Evolutionary conservation across 2,113 vertebrate species (phyloP), one percentile per base, ranked within the genome.

Genomic region (Anhinga rufa): DNA sequence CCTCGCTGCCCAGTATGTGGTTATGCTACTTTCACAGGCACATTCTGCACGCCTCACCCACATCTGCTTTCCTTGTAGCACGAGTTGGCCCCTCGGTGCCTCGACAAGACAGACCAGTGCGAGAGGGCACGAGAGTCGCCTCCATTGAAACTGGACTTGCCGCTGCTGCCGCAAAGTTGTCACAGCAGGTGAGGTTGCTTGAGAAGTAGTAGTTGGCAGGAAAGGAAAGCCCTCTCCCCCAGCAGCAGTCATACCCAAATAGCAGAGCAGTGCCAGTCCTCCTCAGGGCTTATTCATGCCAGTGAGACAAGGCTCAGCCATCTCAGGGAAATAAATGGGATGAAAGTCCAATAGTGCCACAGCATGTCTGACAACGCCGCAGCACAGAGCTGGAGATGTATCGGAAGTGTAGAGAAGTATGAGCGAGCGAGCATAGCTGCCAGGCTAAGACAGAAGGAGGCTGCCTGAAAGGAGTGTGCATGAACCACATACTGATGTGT

Each of bases 131-230:
- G 1, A 98, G 99, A 77, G 99, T 99, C 52, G 99, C 99, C n/a
- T 99, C 99, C 94, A 99, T 99, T 64, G 99, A 99, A 95, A 99
- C 99, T 0, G 99, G 99, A 48, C 98, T 99, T 29, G 99, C 99
- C 0, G 99, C 99, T 0, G 99, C 99, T 0, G 99, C 99, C 1
- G 99, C 99, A 14, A 99, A 99, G 93, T 96, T 99, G 32, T 99
- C 99, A 40, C 99, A 99, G 97, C 99, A 99, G 99, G 99, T 99
- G 92, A 96, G 96, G 58, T 75, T 66, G 58, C 88, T 48, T 38
- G 61, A 55, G 57, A 48, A 64, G 52, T 8, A 38, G 62, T 22
- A 60, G 82, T 38, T 78, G 25, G 12, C 70, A 66, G 62, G 54
- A 72, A 16, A 52, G 5, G 10, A 76, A 52, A 82, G 51, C 52